These are phyloP conservation scores for Toxotes lorentzi DNA, from an alignment of 2,797 vertebrate genomes.

Conservation along the genomic window DNA sequence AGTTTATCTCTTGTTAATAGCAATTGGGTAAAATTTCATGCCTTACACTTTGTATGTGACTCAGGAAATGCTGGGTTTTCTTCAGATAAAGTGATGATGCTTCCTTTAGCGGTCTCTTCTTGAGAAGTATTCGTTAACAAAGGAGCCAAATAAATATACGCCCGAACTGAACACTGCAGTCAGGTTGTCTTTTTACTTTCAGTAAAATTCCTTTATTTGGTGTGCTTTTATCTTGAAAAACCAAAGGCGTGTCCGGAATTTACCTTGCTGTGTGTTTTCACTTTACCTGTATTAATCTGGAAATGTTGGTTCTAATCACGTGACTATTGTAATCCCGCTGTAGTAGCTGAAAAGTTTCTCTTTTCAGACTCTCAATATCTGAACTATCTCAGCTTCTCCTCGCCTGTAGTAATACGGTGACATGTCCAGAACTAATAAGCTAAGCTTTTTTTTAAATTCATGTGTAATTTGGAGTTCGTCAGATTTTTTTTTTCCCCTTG, in stretches of 20 bases:
- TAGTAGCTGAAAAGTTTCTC: too few relatives aligned
- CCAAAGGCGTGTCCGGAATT: not conserved
- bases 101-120: constrained; percentile 21
- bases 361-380: too few relatives aligned
- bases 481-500: not conserved
- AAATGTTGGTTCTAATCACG: not conserved
- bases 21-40: not conserved
- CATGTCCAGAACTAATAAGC: not conserved
- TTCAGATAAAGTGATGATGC: constrained; percentile 62
- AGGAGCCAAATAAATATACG: constrained; percentile 59
- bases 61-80: constrained; percentile 5
- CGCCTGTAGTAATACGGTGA: not conserved
- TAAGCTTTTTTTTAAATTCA: not conserved
- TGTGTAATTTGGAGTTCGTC: not conserved
- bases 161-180: constrained; percentile 6
- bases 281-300: not conserved
- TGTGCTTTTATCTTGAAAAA: constrained; percentile 10
- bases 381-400: too few relatives aligned
- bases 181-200: not conserved
- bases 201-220: not conserved
- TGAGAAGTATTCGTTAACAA: constrained; percentile 7
- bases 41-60: constrained; percentile 11
- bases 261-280: not conserved
- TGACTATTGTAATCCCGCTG: too few relatives aligned
- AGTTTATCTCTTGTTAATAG: not conserved